Base-by-base conservation (phyloP, 2,888 invertebrate species). In the Yponomeuta malinellus region DNA sequence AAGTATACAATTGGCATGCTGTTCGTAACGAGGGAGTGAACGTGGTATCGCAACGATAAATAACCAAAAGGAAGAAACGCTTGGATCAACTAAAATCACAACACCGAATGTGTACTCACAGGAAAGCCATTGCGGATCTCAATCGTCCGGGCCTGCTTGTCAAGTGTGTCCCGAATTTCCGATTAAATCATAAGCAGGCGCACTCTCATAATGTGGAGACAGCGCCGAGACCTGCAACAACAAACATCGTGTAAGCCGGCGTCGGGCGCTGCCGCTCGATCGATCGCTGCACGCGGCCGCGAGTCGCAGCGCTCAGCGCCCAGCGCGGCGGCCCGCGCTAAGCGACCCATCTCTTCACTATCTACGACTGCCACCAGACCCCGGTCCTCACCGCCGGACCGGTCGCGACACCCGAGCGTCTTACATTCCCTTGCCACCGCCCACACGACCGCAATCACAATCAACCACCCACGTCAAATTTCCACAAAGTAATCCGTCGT, bases 11-110 rank as follows among this genome's bases (percentile, higher is more conserved):
- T 85, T 92, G 92, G 92, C 92, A 92, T 92, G 90, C 92, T 91
- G 90, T 90, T 90, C 88, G 87, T 84, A 87, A 91, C 89, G 88
- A 89, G 90, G 92, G 92, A 91, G 90, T 87, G 86, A 89, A 90
- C 90, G 91, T 90, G 90, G 90, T 90, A 88, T 89, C 89, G 89
- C 85, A 89, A 90, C 87, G 84, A 85, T 83, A 88, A 87, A 48
- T 48, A 70, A 70, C n/a, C 69, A 63, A 85, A 82, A 84, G 81
- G 83, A 66, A 71, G 81, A 79, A 80, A 85, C 82, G 84, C 78
- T 59, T 83, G 82, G 83, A 87, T 78, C 75, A 90, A 90, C 86
- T 83, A 78, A 71, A 90, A 81, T 90, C 90, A 90, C 86, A 83
- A 84, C 85, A 87, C 81, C 83, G 78, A 85, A 74, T 79, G 15